Base-by-base conservation (phyloP, 2,797 vertebrate species). In the Miichthys miiuy region DNA sequence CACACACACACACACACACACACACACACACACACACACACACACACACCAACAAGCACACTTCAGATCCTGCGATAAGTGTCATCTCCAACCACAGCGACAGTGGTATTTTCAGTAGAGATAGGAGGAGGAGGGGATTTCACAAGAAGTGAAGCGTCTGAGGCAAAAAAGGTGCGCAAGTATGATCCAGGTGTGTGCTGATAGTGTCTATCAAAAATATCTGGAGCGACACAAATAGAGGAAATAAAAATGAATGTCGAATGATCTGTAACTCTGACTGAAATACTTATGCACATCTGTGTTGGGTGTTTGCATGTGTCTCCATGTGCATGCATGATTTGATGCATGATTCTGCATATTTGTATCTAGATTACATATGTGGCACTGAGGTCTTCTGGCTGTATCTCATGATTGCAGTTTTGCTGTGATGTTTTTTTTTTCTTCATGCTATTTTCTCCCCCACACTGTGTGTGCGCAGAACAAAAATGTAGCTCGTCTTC, bases 31-130 rank as follows among this genome's bases (percentile, higher is more conserved):
- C 25, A 76, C 41, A 34, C 30, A 34, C 30, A 34, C 30, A 7
- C 69, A 72, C 27, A 67, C 48, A 66, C 23, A 76, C 41, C 16
- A 48, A 67, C 78, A 87, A 47, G 65, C 79, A 80, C 72, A 65
- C 30, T n/a, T 51, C 38, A 80, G 83, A 90, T 89, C 79, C 21
- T 83, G 66, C 3, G 87, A 91, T 87, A 83, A 86, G 87, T 80
- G 69, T 81, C 77, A 70, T 72, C 69, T 85, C 68, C 48, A 87
- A 87, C 88, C 86, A 72, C 68, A 52, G 66, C 72, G 60, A 54
- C 63, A 8, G 83, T 75, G 80, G 79, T 87, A 55, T 80, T 81
- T 83, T 87, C 80, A 81, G 68, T 18, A 68, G 54, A 73, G 42
- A 62, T 46, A 50, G 12, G 21, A 67, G 52, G 54, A 71, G 50